These are phyloP conservation scores for Plestiodon gilberti DNA, from an alignment of 2,113 vertebrate species.

Conservation along the genomic window DNA sequence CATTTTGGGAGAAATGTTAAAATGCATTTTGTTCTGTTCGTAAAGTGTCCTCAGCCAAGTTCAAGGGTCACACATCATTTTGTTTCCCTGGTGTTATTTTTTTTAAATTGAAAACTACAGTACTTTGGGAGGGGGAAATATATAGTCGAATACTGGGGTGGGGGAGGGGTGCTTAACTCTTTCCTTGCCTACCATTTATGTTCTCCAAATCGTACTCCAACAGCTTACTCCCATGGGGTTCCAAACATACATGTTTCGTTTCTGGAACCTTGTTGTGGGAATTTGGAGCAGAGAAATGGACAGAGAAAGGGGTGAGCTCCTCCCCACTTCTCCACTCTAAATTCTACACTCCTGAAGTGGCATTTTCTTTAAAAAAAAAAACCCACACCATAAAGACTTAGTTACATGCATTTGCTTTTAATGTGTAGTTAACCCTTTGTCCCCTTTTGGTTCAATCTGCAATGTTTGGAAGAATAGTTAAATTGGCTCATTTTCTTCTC, in stretches of 20 bases:
- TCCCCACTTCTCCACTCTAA: not conserved
- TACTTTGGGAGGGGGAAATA: not conserved
- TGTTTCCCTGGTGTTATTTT: too few relatives aligned
- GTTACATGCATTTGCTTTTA: not conserved
- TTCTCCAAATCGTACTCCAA: not conserved
- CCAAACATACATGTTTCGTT: not conserved
- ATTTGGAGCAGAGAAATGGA: not conserved
- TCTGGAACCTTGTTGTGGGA: not conserved
- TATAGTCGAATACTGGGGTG: not conserved
- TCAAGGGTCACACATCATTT: too few relatives aligned
- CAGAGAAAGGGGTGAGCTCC: not conserved
- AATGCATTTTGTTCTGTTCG: too few relatives aligned
- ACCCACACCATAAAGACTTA: not conserved
- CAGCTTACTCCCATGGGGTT: not conserved
- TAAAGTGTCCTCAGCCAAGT: too few relatives aligned
- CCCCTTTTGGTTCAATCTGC: constrained; percentile 12
- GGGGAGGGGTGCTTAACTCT: not conserved
- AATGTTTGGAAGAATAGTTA: constrained; percentile 23
- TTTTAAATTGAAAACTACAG: not conserved
- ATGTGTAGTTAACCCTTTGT: constrained; percentile 4
- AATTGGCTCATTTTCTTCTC: constrained; percentile 35
- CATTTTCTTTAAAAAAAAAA: not conserved
- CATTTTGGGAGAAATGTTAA: too few relatives aligned
- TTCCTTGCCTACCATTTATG: not conserved
- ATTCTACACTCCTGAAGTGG: not conserved